A percentile compares a stretch with the other conserved stretches of the same genome.
Evolutionary conservation across 2,797 vertebrate genomes (phyloP).

Genomic region (Eupleurogrammus muticus): DNA sequence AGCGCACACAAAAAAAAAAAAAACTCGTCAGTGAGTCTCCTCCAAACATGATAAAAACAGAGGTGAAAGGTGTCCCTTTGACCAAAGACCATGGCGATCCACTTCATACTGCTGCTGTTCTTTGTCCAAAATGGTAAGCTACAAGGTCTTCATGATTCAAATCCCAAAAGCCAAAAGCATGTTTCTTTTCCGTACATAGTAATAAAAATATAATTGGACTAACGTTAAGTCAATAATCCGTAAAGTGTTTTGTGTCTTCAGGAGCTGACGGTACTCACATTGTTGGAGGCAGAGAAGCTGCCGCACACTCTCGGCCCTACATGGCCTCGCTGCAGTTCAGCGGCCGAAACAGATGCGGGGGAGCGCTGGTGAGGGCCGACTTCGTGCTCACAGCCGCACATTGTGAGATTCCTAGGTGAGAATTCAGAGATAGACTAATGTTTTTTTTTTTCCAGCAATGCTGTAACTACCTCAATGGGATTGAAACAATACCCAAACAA

Average conservation of each 20-base stretch:
- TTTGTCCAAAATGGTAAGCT: constrained; percentile 55
- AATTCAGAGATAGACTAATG: not conserved
- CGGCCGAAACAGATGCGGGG: constrained; percentile 65
- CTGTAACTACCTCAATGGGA: no score
- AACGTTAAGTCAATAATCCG: not conserved
- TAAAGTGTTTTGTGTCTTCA: constrained; percentile 37
- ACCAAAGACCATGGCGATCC: constrained; percentile 50
- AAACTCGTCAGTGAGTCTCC: constrained; percentile 10
- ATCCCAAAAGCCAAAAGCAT: not conserved
- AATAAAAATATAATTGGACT: not conserved
- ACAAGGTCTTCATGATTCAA: not conserved
- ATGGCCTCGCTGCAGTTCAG: constrained; percentile 68
- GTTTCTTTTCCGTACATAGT: not conserved
- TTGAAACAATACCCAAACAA: not conserved
- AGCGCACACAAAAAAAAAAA: constrained; percentile 19
- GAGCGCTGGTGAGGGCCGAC: constrained; percentile 68
- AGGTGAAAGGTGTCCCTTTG: not conserved
- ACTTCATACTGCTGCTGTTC: constrained; percentile 45
- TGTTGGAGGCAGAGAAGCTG: constrained; percentile 71
- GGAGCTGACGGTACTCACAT: constrained; percentile 59
- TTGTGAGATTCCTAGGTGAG: constrained; percentile 58
- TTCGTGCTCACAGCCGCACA: constrained; percentile 81
- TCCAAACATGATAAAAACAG: not conserved
- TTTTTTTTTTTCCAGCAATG: not conserved
- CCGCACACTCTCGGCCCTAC: constrained; percentile 72